A percentile compares a stretch with the other conserved stretches of the same genome.
Evolutionary conservation across 2,797 vertebrate genomes (phyloP).

Genomic region (Spinibarbus caldwelli): DNA sequence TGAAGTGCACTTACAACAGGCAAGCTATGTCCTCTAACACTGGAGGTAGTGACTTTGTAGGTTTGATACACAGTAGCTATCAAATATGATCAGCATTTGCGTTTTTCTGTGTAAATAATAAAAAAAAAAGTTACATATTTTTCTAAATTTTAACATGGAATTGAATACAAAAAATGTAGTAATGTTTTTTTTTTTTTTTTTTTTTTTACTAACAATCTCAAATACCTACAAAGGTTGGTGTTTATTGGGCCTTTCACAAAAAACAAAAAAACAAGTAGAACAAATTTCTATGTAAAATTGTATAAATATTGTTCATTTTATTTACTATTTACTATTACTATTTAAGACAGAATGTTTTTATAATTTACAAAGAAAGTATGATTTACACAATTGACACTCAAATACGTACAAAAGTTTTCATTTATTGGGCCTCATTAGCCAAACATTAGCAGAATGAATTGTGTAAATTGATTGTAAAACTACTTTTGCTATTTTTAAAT

Average conservation of each 20-base stretch:
- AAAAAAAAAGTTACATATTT: background rate
- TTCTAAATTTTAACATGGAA: background rate
- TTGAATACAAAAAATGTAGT: background rate
- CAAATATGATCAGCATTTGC: background rate
- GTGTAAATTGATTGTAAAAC: background rate
- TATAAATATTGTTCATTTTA: background rate
- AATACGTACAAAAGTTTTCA: background rate
- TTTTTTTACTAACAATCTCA: background rate
- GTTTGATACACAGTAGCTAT: background rate
- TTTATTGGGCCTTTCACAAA: background rate
- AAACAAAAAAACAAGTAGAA: background rate
- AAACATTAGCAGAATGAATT: background rate
- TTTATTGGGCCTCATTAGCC: background rate
- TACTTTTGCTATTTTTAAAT: background rate
- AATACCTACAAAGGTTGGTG: background rate
- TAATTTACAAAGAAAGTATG: background rate
- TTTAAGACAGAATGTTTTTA: background rate
- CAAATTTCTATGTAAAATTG: background rate
- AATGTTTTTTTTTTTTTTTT: background rate
- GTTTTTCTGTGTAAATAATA: background rate
- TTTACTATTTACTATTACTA: background rate
- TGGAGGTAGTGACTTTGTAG: slow-evolving; percentile 13
- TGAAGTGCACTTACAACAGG: slow-evolving; percentile 61
- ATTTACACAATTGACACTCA: background rate
- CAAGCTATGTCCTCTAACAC: background rate